Base-by-base conservation (phyloP, 2,797 vertebrate species). In the Phylloscopus collybita region DNA sequence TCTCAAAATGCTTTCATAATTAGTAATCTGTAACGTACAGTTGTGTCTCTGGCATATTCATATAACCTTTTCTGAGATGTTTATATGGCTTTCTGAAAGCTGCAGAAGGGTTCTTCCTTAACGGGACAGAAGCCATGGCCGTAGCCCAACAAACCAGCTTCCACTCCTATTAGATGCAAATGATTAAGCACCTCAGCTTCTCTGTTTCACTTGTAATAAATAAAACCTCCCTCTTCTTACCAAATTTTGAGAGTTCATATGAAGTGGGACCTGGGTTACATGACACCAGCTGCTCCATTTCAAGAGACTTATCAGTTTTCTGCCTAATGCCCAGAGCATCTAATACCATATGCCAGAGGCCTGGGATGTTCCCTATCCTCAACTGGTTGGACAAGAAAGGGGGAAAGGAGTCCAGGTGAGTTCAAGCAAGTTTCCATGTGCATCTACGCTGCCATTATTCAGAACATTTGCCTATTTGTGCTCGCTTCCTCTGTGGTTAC, bases 331-430 rank as follows among this genome's bases (percentile, higher is more conserved):
- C 26, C 61, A 86, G 67, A 87, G 25, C n/a, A 85, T 72, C 93
- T 82, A 87, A 44, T 85, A 57, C 53, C 50, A 19, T 19, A 47
- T 38, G 86, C 93, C 78, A 95, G 78, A 92, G 86, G 93, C 50
- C 69, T 89, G 69, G 69, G 80, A 64, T 69, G 93, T 87, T 92
- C 80, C 78, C 53, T 72, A 4, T 64, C 32, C 79, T 20, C 65
- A 95, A 95, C 88, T 95, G 94, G 83, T 91, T 89, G 90, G 74
- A 92, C 91, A 74, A 92, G 96, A 93, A 75, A 92, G 61, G 34
- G 51, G 45, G 29, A 88, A 83, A 90, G 56, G 80, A 95, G 86
- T 78, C 86, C 81, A 83, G 61, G 84, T 95, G 81, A 93, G 75
- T 92, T 87, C 75, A 91, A 71, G 86, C 71, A 85, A 50, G 78